A percentile compares a stretch with the other conserved stretches of the same genome.
Evolutionary conservation across 2,113 vertebrate species (phyloP).

Genomic region (Alethe castanea): DNA sequence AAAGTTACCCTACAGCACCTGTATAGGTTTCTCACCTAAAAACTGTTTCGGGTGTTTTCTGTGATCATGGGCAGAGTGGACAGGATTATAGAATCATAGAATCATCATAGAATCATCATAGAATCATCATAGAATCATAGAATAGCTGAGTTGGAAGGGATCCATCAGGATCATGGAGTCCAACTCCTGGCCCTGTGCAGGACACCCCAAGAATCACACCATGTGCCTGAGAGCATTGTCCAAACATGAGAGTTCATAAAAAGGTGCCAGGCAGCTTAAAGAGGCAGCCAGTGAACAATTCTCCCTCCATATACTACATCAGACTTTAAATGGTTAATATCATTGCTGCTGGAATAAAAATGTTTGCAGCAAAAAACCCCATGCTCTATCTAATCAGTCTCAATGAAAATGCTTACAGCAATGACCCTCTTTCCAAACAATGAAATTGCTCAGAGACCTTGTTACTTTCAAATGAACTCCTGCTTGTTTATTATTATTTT

Average conservation of each 20-base stretch:
- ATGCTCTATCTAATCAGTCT: slow-evolving; percentile 7
- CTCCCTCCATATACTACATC: not conserved
- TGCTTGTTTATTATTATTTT: slow-evolving; percentile 39
- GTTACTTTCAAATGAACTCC: slow-evolving; percentile 52
- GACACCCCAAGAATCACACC: not conserved
- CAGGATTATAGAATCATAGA: not conserved
- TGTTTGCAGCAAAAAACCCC: not conserved
- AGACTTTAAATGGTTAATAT: slow-evolving; percentile 4
- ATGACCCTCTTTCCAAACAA: slow-evolving; percentile 36
- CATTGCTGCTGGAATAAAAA: not conserved
- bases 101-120: no score
- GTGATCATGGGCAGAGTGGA: not conserved
- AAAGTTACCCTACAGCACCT: not conserved
- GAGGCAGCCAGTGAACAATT: not conserved
- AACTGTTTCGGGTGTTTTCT: not conserved
- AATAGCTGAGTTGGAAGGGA: not conserved
- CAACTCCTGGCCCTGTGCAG: not conserved
- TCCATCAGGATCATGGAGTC: not conserved
- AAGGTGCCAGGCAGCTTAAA: not conserved
- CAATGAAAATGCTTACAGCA: slow-evolving; percentile 42
- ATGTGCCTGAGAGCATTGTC: not conserved
- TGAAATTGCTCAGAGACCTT: slow-evolving; percentile 51
- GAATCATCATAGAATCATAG: not conserved
- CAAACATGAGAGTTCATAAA: not conserved
- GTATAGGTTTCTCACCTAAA: not conserved